phyloP scores from a whole-genome alignment of 2,888 invertebrate species.

The Rotaria magnacalcarata region DNA sequence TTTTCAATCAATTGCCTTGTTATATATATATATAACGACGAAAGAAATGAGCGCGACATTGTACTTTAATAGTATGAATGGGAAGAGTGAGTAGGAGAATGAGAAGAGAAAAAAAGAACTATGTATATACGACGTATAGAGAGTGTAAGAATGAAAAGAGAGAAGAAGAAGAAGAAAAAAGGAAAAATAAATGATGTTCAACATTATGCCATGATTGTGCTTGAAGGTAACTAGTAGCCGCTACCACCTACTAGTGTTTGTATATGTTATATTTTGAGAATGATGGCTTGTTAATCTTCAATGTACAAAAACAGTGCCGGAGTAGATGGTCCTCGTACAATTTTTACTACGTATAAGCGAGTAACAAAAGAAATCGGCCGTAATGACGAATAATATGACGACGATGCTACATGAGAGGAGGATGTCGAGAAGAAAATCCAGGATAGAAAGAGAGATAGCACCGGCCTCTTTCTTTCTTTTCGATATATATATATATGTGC shows the following conservation, averaged over 20 bases:
- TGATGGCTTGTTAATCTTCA: slow-evolving; percentile 4
- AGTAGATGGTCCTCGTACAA: background rate
- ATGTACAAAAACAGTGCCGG: background rate
- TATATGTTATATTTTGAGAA: background rate
- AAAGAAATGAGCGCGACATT: slow-evolving; percentile 17
- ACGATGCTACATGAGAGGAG: background rate
- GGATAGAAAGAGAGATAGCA: background rate
- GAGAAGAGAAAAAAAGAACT: background rate
- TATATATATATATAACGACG: slow-evolving; percentile 10
- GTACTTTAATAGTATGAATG: background rate
- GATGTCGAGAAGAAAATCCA: background rate
- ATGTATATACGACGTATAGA: background rate
- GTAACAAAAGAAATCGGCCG: slow-evolving; percentile 26
- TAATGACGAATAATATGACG: background rate
- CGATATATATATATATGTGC: background rate
- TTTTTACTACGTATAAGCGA: background rate
- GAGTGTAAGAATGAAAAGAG: background rate
- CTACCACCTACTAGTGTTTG: background rate
- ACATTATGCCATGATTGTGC: background rate
- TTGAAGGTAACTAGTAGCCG: background rate
- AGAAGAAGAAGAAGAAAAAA: background rate
- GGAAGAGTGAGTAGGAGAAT: background rate
- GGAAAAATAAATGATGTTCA: background rate
- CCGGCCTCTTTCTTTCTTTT: background rate
- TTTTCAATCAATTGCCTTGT: slow-evolving; percentile 17